Conservation (phyloP, 2,797 vertebrate species). For the Ispidina lecontei region DNA sequence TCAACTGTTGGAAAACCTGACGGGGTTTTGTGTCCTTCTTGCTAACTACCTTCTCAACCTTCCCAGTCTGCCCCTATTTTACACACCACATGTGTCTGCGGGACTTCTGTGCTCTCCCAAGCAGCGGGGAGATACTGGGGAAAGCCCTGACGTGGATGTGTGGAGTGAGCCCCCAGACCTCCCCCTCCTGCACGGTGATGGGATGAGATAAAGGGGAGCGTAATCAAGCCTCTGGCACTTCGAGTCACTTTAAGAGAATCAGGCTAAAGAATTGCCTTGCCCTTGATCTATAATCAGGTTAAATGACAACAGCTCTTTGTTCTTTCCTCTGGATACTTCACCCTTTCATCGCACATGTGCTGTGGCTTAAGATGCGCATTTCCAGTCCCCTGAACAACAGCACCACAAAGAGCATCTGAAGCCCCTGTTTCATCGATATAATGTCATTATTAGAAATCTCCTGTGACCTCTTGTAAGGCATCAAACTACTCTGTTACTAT, state of each 20-base stretch:
- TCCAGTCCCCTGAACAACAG: neutral
- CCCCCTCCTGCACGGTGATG: accelerated
- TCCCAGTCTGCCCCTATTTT: neutral
- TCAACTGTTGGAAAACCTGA: neutral
- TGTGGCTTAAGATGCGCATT: neutral
- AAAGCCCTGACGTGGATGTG: neutral
- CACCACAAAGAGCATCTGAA: constrained; percentile 18
- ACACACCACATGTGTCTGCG: accelerated
- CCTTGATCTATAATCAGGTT: neutral
- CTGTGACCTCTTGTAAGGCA: neutral
- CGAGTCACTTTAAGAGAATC: neutral
- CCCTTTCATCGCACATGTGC: neutral
- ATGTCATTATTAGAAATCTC: constrained; percentile 15
- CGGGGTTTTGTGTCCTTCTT: neutral
- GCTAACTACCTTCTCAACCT: neutral
- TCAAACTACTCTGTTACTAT: neutral
- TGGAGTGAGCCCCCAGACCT: neutral
- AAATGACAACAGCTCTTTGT: constrained; percentile 3
- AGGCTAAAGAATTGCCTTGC: neutral
- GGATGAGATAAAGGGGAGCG: neutral
- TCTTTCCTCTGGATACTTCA: neutral
- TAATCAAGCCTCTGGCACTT: neutral
- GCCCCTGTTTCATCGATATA: neutral
- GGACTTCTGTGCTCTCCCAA: neutral
- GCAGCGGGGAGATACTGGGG: neutral